Evolutionary conservation across 1,140 invertebrate species (phyloP).

Genomic region (Trigoniulus corallinus): DNA sequence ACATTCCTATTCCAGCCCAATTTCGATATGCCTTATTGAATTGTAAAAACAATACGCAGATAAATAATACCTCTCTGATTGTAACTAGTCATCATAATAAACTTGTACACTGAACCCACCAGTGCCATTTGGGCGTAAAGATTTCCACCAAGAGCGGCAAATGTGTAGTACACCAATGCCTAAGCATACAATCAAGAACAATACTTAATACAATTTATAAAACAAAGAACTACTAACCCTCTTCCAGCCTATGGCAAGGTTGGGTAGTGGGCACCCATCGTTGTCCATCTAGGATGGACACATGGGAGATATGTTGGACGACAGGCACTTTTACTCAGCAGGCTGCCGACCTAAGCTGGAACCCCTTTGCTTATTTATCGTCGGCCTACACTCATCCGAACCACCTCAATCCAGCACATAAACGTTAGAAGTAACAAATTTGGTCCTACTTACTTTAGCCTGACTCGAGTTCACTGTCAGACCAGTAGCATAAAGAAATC

Average conservation of each 20-base stretch:
- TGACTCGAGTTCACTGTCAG: conserved; percentile 66
- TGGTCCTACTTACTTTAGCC: conserved; percentile 34
- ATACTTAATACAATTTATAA: conserved; percentile 1
- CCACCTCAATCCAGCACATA: too few relatives aligned
- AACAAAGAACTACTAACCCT: too few relatives aligned
- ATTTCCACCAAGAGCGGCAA: conserved; percentile 75
- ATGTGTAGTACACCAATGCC: conserved; percentile 79
- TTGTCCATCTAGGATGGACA: too few relatives aligned
- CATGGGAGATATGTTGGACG: too few relatives aligned
- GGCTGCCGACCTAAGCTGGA: too few relatives aligned
- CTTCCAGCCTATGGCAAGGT: background rate
- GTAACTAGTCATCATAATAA: too few relatives aligned
- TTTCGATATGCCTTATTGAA: conserved; percentile 37
- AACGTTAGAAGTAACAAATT: background rate
- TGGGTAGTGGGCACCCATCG: too few relatives aligned
- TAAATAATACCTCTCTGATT: background rate
- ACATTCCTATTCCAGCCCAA: conserved; percentile 76
- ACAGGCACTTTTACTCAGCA: too few relatives aligned
- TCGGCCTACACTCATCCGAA: too few relatives aligned
- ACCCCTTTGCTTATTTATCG: too few relatives aligned
- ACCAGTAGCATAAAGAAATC: conserved; percentile 76
- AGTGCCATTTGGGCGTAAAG: conserved; percentile 87
- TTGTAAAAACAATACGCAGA: background rate
- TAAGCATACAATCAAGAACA: conserved; percentile 15
- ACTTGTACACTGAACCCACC: conserved; percentile 43